Evolutionary conservation across 2,797 vertebrate species (phyloP).

Genomic region (Fistularia tabacaria): DNA sequence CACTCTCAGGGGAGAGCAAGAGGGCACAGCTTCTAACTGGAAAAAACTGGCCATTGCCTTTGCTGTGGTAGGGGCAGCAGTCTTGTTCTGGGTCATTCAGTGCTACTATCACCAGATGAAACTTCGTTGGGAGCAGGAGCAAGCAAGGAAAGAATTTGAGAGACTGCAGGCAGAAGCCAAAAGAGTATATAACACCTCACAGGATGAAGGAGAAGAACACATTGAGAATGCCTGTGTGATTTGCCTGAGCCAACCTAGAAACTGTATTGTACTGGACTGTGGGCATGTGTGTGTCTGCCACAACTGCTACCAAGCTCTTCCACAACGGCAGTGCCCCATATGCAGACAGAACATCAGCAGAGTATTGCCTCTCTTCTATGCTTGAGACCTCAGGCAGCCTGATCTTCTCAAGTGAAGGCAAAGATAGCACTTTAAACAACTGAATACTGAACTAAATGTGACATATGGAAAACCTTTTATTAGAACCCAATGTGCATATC

Average conservation of each 20-base stretch:
- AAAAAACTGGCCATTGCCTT: constrained; percentile 63
- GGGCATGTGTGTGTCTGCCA: constrained; percentile 88
- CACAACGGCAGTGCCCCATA: constrained; percentile 76
- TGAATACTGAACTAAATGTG: background rate
- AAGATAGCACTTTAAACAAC: background rate
- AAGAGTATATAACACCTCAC: background rate
- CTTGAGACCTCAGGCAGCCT: constrained; percentile 39
- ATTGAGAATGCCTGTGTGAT: constrained; percentile 75
- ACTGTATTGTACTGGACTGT: constrained; percentile 82
- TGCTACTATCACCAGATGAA: constrained; percentile 65
- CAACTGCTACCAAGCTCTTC: constrained; percentile 80
- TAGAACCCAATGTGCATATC: too few species aligned
- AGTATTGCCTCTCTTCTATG: constrained; percentile 81
- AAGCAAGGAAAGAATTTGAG: constrained; percentile 63
- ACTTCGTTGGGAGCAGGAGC: constrained; percentile 54
- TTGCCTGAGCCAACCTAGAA: constrained; percentile 75
- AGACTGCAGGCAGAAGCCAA: constrained; percentile 12
- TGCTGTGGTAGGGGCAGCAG: constrained; percentile 48
- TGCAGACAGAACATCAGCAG: constrained; percentile 78
- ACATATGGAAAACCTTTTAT: too few species aligned
- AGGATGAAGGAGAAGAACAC: constrained; percentile 1
- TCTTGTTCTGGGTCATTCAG: constrained; percentile 67
- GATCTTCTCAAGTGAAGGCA: too few species aligned
- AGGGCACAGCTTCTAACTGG: constrained; percentile 66
- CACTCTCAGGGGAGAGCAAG: constrained; percentile 67